Percentiles rank a stretch among this genome's conserved stretches.
Conservation (phyloP, 2,113 vertebrate genomes). For the Hippocampus guttulatus region DNA sequence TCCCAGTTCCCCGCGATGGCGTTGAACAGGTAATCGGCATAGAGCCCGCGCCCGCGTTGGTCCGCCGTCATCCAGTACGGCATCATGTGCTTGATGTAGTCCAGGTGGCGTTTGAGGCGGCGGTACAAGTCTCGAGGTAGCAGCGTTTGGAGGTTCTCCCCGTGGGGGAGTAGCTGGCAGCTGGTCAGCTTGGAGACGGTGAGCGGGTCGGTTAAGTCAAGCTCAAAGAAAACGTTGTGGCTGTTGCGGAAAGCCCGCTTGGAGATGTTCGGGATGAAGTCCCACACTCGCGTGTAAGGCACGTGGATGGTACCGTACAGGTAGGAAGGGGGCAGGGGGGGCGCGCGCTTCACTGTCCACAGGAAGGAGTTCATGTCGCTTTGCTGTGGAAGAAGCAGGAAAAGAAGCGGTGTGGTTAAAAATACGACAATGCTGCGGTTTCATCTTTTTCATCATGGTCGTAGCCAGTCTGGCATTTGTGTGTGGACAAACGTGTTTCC, state of each 20-base stretch:
- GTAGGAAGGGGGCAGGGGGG: conserved; percentile 86
- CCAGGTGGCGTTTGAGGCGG: conserved; percentile 94
- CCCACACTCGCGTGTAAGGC: conserved; percentile 95
- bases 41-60: conserved; percentile 88
- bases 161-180: conserved; percentile 92
- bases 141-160: conserved; percentile 90
- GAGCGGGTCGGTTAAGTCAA: conserved; percentile 92
- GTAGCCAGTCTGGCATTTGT: background rate
- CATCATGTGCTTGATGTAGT: conserved; percentile 97
- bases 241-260: conserved; percentile 89
- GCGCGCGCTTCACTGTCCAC: conserved; percentile 83
- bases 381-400: conserved; percentile 71
- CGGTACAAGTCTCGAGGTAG: conserved; percentile 90
- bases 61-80: conserved; percentile 95
- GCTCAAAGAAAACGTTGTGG: conserved; percentile 87
- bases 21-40: conserved; percentile 95
- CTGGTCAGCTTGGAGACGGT: conserved; percentile 93
- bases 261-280: conserved; percentile 89
- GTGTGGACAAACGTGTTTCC: no score
- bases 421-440: background rate
- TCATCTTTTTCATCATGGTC: background rate
- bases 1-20: conserved; percentile 98
- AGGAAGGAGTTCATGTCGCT: conserved; percentile 94
- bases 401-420: background rate
- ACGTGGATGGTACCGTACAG: conserved; percentile 97